Percentiles rank a stretch among this genome's conserved stretches.
phyloP scores from a whole-genome alignment of 2,888 invertebrate species.

The Synanthedon myopaeformis region DNA sequence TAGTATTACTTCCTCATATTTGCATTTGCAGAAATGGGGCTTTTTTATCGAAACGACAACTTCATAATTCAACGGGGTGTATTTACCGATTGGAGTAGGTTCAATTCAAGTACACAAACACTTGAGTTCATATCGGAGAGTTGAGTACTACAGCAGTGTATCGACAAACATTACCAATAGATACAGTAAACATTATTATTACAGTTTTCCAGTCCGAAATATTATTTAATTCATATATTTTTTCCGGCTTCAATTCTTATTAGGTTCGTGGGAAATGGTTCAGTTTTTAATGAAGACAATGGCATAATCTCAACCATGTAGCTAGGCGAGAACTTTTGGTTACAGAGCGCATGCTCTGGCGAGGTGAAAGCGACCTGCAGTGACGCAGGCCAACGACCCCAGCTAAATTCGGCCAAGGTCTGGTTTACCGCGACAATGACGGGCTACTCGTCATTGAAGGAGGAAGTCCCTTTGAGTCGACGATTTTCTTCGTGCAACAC shows the following conservation, averaged over 20 bases:
- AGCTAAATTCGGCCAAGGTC: constrained; percentile 64
- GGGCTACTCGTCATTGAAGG: no score
- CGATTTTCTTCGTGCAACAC: no score
- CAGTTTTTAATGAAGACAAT: constrained; percentile 4
- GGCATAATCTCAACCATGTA: constrained; percentile 9
- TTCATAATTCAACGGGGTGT: constrained; percentile 1
- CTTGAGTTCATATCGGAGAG: constrained; percentile 11
- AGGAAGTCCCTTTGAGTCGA: no score
- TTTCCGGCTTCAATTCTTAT: no score
- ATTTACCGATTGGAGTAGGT: constrained; percentile 3
- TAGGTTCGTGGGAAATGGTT: no score
- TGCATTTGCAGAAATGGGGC: no score
- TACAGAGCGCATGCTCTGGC: constrained; percentile 37
- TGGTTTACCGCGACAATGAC: constrained; percentile 12
- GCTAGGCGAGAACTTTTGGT: constrained; percentile 20
- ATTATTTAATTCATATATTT: no score
- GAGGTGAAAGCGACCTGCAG: constrained; percentile 51
- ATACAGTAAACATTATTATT: neutral
- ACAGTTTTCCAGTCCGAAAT: no score
- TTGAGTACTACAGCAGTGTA: neutral
- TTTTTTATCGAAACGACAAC: constrained; percentile 1
- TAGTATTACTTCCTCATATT: no score
- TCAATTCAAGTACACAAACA: constrained; percentile 20
- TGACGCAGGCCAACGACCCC: constrained; percentile 36
- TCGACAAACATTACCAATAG: neutral